Evolutionary conservation across 2,888 invertebrate species (phyloP).

Genomic region (Oscheius sp.): DNA sequence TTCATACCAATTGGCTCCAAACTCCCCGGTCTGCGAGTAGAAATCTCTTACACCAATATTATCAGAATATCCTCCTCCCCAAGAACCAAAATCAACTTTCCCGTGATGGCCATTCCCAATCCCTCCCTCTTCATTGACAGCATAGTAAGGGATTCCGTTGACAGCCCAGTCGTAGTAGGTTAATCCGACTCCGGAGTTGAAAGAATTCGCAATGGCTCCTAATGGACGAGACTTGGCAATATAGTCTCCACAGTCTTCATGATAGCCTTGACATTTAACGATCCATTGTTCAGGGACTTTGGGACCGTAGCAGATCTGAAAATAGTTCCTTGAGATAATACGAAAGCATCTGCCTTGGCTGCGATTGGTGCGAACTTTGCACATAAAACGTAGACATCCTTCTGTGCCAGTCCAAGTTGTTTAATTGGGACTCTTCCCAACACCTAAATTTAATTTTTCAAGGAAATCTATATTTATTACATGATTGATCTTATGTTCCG

Average conservation of each 20-base stretch:
- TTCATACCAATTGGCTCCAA: constrained; percentile 63
- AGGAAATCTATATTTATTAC: background rate
- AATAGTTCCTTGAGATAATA: no score
- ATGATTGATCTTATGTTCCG: background rate
- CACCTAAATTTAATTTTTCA: constrained; percentile 21
- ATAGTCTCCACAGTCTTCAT: constrained; percentile 52
- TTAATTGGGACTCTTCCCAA: constrained; percentile 40
- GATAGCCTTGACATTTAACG: constrained; percentile 58
- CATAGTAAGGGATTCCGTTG: constrained; percentile 63
- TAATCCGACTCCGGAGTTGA: constrained; percentile 59
- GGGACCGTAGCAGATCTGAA: constrained; percentile 56
- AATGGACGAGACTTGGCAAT: constrained; percentile 46
- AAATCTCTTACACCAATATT: constrained; percentile 60
- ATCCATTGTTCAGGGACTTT: constrained; percentile 54
- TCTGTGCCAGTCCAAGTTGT: constrained; percentile 42
- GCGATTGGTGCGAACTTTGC: constrained; percentile 55
- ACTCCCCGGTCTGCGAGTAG: constrained; percentile 57
- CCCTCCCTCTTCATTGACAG: constrained; percentile 61
- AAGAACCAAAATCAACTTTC: constrained; percentile 63
- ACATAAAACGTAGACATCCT: constrained; percentile 49
- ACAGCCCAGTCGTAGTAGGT: constrained; percentile 61
- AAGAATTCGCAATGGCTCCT: constrained; percentile 62
- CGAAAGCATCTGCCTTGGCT: constrained; percentile 46
- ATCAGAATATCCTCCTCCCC: constrained; percentile 63
- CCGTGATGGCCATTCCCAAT: constrained; percentile 62